Evolutionary conservation across 2,797 vertebrate species (phyloP), one percentile per base, ranked within the genome.

Genomic region (Anomalospiza imberbis): DNA sequence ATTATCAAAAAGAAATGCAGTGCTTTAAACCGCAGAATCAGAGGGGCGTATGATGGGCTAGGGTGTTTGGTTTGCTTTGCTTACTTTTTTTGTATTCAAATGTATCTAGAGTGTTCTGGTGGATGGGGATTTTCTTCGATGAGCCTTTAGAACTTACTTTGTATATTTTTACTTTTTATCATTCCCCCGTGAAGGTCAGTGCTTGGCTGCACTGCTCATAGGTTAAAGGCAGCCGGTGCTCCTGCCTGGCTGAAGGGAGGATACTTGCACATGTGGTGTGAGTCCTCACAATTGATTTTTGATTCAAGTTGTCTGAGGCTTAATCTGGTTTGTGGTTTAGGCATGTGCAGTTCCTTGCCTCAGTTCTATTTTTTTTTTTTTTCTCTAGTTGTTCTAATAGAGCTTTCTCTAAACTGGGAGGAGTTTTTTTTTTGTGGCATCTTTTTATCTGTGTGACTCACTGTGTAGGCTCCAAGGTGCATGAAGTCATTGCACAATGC

Each of bases 301-400:
- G n/a, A 32, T 70, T 72, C 36, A 24, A 12, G 13, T 92, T 93
- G 70, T 92, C 17, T 91, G 72, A 89, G 51, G 54, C 72, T 81
- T 85, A 71, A 79, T 87, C 70, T 78, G 42, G 17, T 85, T 84
- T 94, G 78, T 86, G 91, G 71, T 85, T 92, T 60, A 84, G 84
- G 42, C 34, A 12, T 26, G 17, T 94, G 68, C 24, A 13, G n/a
- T 88, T 90, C 91, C 73, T 88, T 88, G 65, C 54, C 38, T 51
- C 9, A 1, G 17, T 62, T 86, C 10, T 61, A 42, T 71, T 47
- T 73, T 58, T 51, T 28, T 8, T 20, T 38, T 24, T 21, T 50
- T 12, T 5, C 2, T 7, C 10, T 60, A 29, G 21, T 32, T 0
- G 0, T 78, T 79, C 29, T 62, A 58, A 28, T 45, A 68, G 34